Conservation (phyloP, 2,797 vertebrate genomes). For the Pelobates cultripes region DNA sequence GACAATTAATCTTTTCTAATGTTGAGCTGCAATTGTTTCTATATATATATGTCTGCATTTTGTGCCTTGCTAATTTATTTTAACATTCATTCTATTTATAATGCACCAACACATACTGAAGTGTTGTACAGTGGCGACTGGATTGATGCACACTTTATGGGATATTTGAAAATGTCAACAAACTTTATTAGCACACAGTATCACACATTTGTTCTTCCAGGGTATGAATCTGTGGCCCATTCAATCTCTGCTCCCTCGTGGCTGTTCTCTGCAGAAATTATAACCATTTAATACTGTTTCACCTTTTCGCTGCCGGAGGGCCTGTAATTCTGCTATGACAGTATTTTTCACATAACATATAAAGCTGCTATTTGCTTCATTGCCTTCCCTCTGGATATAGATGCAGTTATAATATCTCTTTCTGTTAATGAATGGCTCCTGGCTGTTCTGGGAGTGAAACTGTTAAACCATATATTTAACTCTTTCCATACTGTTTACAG, state of each 20-base stretch:
- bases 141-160: background rate
- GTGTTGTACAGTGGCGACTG: no score
- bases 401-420: background rate
- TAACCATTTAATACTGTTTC: background rate
- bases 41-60: no score
- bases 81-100: no score
- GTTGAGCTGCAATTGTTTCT: no score
- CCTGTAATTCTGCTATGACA: background rate
- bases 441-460: no score
- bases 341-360: background rate
- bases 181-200: conserved; percentile 20
- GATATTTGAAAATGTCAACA: conserved; percentile 18
- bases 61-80: no score
- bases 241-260: background rate
- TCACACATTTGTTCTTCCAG: conserved; percentile 1
- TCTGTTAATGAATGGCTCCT: background rate
- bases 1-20: no score
- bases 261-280: background rate
- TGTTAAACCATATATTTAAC: no score
- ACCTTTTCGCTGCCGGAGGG: background rate
- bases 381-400: background rate
- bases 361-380: background rate
- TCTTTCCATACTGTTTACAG: no score
- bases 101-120: no score
- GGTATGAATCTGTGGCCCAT: background rate